phyloP scores from a whole-genome alignment of 1,140 invertebrate species.

The Orius insidiosus region DNA sequence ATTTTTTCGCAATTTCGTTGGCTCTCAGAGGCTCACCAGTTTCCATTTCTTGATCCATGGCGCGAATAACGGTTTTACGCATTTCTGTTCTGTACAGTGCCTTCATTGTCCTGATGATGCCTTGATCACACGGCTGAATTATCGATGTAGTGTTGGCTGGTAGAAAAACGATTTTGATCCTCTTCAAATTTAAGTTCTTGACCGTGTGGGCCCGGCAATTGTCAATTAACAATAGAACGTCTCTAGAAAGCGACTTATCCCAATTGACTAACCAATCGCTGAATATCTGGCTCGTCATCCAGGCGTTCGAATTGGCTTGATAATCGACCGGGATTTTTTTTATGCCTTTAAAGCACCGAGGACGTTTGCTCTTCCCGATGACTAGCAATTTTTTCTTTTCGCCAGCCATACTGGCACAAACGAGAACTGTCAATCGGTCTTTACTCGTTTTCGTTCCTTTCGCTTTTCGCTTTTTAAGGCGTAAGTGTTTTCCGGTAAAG shows the following conservation, averaged over 20 bases:
- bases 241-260: slow-evolving; percentile 12
- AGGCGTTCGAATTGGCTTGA: slow-evolving; percentile 9
- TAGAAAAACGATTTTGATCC: slow-evolving; percentile 24
- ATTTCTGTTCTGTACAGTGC: no score
- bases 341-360: slow-evolving; percentile 11
- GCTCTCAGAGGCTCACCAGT: no score
- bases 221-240: slow-evolving; percentile 24
- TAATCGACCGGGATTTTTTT: slow-evolving; percentile 11
- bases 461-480: slow-evolving; percentile 24
- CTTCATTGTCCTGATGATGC: no score
- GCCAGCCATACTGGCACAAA: slow-evolving; percentile 22
- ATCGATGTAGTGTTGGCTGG: slow-evolving; percentile 26
- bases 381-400: slow-evolving; percentile 34
- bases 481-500: slow-evolving; percentile 22
- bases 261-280: slow-evolving; percentile 23
- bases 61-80: no score
- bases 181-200: slow-evolving; percentile 16
- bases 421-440: slow-evolving; percentile 25
- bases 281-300: slow-evolving; percentile 22
- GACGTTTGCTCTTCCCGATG: slow-evolving; percentile 9
- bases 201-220: slow-evolving; percentile 24
- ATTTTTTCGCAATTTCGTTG: no score
- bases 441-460: slow-evolving; percentile 28
- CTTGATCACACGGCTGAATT: slow-evolving; percentile 28
- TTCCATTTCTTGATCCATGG: no score